These are phyloP conservation scores for Paramisgurnus dabryanus DNA, from an alignment of 2,113 vertebrate species.

Conservation along the genomic window DNA sequence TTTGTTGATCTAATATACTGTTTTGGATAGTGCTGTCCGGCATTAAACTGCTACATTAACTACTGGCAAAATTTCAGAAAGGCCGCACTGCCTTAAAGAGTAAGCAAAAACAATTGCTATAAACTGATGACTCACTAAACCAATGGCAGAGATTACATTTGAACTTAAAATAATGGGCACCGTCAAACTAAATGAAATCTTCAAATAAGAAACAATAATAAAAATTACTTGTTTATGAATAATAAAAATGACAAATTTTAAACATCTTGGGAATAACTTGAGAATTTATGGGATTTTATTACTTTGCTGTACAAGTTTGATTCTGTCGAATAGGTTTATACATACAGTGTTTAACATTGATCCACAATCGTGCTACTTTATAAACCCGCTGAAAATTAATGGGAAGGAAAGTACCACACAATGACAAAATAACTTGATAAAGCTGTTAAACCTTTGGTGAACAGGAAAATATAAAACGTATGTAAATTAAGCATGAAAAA, in stretches of 20 bases:
- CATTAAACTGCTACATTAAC: too few relatives aligned
- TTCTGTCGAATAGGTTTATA: slow-evolving; percentile 49
- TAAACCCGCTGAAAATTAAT: slow-evolving; percentile 49
- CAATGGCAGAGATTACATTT: too few relatives aligned
- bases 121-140: too few relatives aligned
- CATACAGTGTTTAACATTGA: slow-evolving; percentile 59
- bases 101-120: too few relatives aligned
- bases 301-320: slow-evolving; percentile 61
- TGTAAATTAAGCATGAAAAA: not conserved
- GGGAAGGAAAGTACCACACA: slow-evolving; percentile 41
- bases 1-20: too few relatives aligned
- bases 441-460: slow-evolving; percentile 70
- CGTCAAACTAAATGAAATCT: not conserved
- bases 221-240: not conserved
- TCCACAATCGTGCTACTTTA: slow-evolving; percentile 63
- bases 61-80: too few relatives aligned
- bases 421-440: slow-evolving; percentile 57
- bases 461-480: slow-evolving; percentile 44
- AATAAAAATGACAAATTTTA: not conserved
- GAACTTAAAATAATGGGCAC: too few relatives aligned
- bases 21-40: too few relatives aligned
- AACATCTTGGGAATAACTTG: not conserved
- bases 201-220: not conserved
- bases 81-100: too few relatives aligned
- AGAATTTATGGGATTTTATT: slow-evolving; percentile 62